Percentiles rank a stretch among this genome's conserved stretches.
Conservation (phyloP, 2,888 invertebrate genomes). For the Griposia aprilina region DNA sequence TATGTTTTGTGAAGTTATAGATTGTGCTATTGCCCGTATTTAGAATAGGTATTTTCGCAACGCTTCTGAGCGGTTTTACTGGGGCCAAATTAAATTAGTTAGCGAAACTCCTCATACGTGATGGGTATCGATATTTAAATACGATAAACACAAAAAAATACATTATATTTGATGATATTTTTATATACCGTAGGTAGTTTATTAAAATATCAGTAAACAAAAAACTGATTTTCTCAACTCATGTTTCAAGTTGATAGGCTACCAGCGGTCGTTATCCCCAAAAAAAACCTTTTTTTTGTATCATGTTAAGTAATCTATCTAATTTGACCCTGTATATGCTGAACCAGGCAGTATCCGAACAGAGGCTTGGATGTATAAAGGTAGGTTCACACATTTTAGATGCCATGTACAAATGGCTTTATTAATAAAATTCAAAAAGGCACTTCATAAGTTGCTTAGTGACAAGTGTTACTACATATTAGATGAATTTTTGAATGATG, state of each 20-base stretch:
- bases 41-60: neutral
- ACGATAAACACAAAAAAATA: too few species aligned
- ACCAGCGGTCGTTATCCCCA: too few species aligned
- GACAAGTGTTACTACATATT: too few species aligned
- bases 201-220: too few species aligned
- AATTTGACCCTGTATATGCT: neutral
- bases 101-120: neutral
- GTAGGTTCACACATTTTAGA: neutral
- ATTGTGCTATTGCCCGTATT: neutral
- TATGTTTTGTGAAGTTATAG: neutral
- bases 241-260: too few species aligned
- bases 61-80: neutral
- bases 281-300: too few species aligned
- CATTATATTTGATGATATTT: neutral
- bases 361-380: neutral
- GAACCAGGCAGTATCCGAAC: neutral
- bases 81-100: neutral
- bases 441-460: too few species aligned
- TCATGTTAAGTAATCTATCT: too few species aligned
- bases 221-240: too few species aligned
- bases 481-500: too few species aligned
- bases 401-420: too few species aligned
- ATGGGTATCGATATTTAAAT: neutral
- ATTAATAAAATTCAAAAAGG: too few species aligned
- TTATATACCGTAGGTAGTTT: neutral